phyloP scores from a whole-genome alignment of 1,140 invertebrate genomes.

The Agrilus planipennis region DNA sequence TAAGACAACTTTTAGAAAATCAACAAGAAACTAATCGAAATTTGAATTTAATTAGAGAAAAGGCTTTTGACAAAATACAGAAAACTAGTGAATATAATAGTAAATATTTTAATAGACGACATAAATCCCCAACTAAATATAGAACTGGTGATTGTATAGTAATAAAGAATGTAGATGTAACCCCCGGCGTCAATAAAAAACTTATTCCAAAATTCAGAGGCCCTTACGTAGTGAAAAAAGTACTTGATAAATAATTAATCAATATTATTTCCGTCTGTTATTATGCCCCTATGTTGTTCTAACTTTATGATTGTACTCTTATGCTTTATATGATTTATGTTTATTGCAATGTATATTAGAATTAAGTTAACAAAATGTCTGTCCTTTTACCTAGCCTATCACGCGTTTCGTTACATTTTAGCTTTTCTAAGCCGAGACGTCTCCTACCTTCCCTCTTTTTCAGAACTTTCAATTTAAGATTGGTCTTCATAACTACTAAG shows the following conservation, averaged over 20 bases:
- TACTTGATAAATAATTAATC: slow-evolving; percentile 19
- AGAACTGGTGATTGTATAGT: slow-evolving; percentile 9
- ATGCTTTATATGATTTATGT: too few species aligned
- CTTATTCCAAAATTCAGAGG: slow-evolving; percentile 10
- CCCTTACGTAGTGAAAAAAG: slow-evolving; percentile 13
- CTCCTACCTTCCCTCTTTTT: too few species aligned
- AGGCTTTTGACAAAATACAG: slow-evolving; percentile 5
- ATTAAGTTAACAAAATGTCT: too few species aligned
- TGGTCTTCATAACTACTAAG: too few species aligned
- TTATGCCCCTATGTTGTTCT: too few species aligned
- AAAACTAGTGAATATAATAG: slow-evolving; percentile 7
- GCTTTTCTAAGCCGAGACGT: too few species aligned
- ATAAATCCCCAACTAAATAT: slow-evolving; percentile 6
- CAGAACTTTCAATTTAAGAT: too few species aligned
- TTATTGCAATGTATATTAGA: too few species aligned
- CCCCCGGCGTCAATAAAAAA: slow-evolving; percentile 14
- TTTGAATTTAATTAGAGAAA: slow-evolving; percentile 3
- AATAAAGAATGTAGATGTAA: slow-evolving; percentile 8
- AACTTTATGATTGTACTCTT: too few species aligned
- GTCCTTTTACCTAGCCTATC: too few species aligned
- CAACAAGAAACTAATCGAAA: slow-evolving; percentile 2
- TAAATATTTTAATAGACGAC: slow-evolving; percentile 7
- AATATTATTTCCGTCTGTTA: too few species aligned
- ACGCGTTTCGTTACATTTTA: too few species aligned
- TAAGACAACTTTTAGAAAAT: slow-evolving; percentile 3